Base-by-base conservation (phyloP, 2,113 vertebrate species). In the Drymodes brunneopygia region DNA sequence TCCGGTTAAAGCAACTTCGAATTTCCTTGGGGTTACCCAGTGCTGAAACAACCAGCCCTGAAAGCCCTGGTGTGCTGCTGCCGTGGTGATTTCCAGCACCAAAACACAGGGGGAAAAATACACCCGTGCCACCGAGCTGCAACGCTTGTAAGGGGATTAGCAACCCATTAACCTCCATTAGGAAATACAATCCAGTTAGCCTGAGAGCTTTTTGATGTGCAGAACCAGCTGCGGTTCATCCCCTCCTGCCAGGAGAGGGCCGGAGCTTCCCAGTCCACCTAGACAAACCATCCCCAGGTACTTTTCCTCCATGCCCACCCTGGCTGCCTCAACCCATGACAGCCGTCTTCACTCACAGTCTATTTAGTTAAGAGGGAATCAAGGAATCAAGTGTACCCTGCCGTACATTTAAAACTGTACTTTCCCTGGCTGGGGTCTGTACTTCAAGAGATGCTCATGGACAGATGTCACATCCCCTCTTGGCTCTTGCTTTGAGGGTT, bases 61-160 rank as follows among this genome's bases (percentile, higher is more conserved):
- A 35, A 19, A 33, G 16, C 10, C 17, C 9, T 18, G 0, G 0
- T 9, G 23, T 58, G 48, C 33, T 0, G 0, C 36, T 8, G 6
- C 7, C 3, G 35, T 27, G 25, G 16, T 2, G 21, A 12, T 22
- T n/a, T 10, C 27, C 56, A 70, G 61, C 66, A 31, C 27, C 25
- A 6, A 16, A 67, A 64, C 2, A 0, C 2, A 1, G 9, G 25
- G 13, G 27, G 24, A 6, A 54, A 40, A 61, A 48, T 8, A 14
- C 7, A 31, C 27, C 36, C 4, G 4, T 1, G 3, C 31, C 0
- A 1, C 45, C 0, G 13, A 69, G 36, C 54, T 62, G 65, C 29
- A 10, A 0, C 10, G 12, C 73, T 54, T 4, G 0, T 64, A 33
- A 27, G 1, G 5, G 65, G 29, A 75, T 82, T 71, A 48, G n/a